Base-by-base conservation (phyloP, 2,797 vertebrate species). In the Alcedo quadribrachys region DNA sequence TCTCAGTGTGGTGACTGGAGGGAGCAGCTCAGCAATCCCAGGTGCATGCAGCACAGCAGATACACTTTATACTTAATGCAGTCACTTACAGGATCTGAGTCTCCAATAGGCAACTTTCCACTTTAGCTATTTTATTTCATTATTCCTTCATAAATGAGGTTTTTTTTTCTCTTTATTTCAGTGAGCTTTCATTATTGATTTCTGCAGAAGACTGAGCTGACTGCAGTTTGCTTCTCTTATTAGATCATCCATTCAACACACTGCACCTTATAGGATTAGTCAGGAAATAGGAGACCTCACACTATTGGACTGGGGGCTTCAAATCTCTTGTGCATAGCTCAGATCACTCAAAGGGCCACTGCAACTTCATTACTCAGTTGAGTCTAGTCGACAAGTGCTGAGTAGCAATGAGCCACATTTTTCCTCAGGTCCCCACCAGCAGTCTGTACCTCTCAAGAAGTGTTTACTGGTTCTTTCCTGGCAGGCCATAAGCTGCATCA, bases 91-190 rank as follows among this genome's bases (percentile, higher is more conserved):
- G 37, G 87, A 82, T 75, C 46, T 66, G 51, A 33, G 74, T 94
- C 62, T 85, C 35, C 40, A 73, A 79, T 4, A 75, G 50, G 24
- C 30, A 70, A 12, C 27, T 86, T 94, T 53, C 21, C 24, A 65
- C 3, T 25, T 54, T 27, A 66, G n/a, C 40, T 63, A 14, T 67
- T 92, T 88, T 75, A 70, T 50, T 71, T 51, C 73, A 88, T 87
- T 90, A 90, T 82, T 93, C 15, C 32, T 74, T 82, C 71, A 66
- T 76, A 91, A 90, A 62, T n/a, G 0, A 85, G 12, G n/a, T n/a
- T 14, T 86, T 93, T 80, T 17, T 76, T 68, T 86, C 69, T 83
- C 58, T 88, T 92, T 89, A 80, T 82, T 90, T 95, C 79, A 79
- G 57, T 45, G 66, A 46, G 43, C 62, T 81, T 90, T 81, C 63